Base-by-base conservation (phyloP, 2,797 vertebrate species). In the Cephalopachus bancanus region DNA sequence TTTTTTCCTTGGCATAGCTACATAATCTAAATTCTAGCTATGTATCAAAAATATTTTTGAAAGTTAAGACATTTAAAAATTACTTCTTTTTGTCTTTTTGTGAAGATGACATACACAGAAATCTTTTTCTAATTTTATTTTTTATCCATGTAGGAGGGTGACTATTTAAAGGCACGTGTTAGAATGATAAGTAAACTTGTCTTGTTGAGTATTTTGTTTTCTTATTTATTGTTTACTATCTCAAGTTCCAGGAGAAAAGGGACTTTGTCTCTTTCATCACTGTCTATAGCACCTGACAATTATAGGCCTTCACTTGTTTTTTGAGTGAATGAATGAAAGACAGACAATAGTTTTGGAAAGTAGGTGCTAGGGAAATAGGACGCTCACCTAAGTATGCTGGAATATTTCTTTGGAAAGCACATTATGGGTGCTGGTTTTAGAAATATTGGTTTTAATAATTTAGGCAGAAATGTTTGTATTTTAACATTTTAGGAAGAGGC, bases 401-500 rank as follows among this genome's bases (percentile, higher is more conserved):
- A 72, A 44, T 92, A 53, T 83, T 92, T 92, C 37, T 78, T 80
- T 64, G 55, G 53, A 86, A 86, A 76, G 60, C 19, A 81, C 7
- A 33, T 80, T 74, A 85, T 86, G 33, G 78, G 60, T 89, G 60
- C 67, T 74, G 62, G 20, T 60, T 79, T 85, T 89, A 85, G 49
- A 88, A 72, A 71, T 87, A 76, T 1, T 60, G n/a, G n/a, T 89
- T 65, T 80, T 72, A 65, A 85, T 79, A 65, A 85, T 80, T 92
- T 75, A 79, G 72, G 51, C 12, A 49, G 64, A 89, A 89, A 59
- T 26, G 11, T 55, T n/a, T n/a, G 28, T 83, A 60, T 83, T 88
- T 76, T 76, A 89, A 75, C 51, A 76, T n/a, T 59, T 88, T 28
- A 67, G 37, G 60, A 59, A 20, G 44, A 30, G 44, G 24, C 49